phyloP scores from a whole-genome alignment of 2,113 vertebrate genomes.

The Morone saxatilis region DNA sequence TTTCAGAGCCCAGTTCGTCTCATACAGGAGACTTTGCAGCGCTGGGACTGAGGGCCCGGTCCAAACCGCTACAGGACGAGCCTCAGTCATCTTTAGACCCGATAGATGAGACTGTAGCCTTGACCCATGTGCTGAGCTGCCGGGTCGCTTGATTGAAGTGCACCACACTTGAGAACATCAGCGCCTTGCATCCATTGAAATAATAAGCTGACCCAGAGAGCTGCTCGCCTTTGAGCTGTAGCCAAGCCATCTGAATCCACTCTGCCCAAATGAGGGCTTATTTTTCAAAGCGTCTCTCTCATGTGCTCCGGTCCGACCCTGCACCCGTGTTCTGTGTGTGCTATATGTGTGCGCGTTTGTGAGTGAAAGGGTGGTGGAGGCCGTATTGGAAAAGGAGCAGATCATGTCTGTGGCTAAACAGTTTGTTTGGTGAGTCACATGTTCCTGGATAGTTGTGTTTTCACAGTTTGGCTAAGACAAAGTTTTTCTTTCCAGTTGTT shows the following conservation, averaged over 20 bases:
- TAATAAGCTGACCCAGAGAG: slow-evolving; percentile 85
- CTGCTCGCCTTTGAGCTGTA: slow-evolving; percentile 82
- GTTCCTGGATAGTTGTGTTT: slow-evolving; percentile 70
- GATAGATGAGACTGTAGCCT: slow-evolving; percentile 68
- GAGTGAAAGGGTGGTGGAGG: slow-evolving; percentile 49
- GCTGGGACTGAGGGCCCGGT: slow-evolving; percentile 9
- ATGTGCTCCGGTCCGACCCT: slow-evolving; percentile 76
- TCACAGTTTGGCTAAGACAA: slow-evolving; percentile 57
- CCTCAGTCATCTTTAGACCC: slow-evolving; percentile 33
- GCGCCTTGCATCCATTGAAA: slow-evolving; percentile 84
- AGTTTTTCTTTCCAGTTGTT: slow-evolving; percentile 52
- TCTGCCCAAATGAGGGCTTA: slow-evolving; percentile 87
- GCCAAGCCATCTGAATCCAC: slow-evolving; percentile 90
- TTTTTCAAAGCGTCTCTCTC: slow-evolving; percentile 84
- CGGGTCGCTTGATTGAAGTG: slow-evolving; percentile 80
- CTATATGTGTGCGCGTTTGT: slow-evolving; percentile 43
- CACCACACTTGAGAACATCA: slow-evolving; percentile 84
- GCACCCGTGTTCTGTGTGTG: slow-evolving; percentile 66
- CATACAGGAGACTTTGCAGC: slow-evolving; percentile 10
- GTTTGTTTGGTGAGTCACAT: slow-evolving; percentile 77
- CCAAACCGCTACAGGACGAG: slow-evolving; percentile 54
- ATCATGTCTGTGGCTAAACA: slow-evolving; percentile 74
- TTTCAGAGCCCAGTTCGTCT: slow-evolving; percentile 20
- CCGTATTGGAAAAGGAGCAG: slow-evolving; percentile 56
- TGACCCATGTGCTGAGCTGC: slow-evolving; percentile 77